Evolutionary conservation across 2,888 invertebrate genomes (phyloP).

Genomic region (Cerceris ruficornis): DNA sequence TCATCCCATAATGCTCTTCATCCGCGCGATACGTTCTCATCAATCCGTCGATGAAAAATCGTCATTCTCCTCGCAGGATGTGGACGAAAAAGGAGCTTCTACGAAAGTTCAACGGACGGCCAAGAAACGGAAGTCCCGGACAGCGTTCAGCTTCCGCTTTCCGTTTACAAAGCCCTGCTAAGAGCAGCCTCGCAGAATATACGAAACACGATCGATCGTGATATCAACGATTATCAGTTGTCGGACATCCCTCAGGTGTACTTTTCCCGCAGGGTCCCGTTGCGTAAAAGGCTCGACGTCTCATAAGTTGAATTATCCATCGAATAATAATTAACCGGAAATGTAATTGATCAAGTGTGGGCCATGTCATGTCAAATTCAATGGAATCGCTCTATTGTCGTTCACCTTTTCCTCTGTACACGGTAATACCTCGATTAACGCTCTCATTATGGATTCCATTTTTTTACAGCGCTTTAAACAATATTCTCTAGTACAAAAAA

Average conservation of each 20-base stretch:
- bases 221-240: conserved; percentile 47
- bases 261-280: conserved; percentile 32
- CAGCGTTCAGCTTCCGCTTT: conserved; percentile 60
- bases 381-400: neutral
- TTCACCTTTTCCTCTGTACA: neutral
- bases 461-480: too few species aligned
- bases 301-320: conserved; percentile 10
- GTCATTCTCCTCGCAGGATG: conserved; percentile 64
- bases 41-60: neutral
- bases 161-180: conserved; percentile 70
- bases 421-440: neutral
- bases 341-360: neutral
- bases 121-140: conserved; percentile 33
- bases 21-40: neutral
- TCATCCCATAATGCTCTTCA: too few species aligned
- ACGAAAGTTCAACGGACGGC: conserved; percentile 42
- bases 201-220: conserved; percentile 54
- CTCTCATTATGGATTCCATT: neutral
- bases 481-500: too few species aligned
- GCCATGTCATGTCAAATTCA: neutral
- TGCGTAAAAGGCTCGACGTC: conserved; percentile 36
- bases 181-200: conserved; percentile 61
- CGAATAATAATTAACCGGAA: neutral
- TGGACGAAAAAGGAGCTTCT: conserved; percentile 71
- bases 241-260: conserved; percentile 55